Percentiles rank a stretch among this genome's conserved stretches.
Evolutionary conservation across 2,113 vertebrate genomes (phyloP).

Genomic region (Nettapus auritus): DNA sequence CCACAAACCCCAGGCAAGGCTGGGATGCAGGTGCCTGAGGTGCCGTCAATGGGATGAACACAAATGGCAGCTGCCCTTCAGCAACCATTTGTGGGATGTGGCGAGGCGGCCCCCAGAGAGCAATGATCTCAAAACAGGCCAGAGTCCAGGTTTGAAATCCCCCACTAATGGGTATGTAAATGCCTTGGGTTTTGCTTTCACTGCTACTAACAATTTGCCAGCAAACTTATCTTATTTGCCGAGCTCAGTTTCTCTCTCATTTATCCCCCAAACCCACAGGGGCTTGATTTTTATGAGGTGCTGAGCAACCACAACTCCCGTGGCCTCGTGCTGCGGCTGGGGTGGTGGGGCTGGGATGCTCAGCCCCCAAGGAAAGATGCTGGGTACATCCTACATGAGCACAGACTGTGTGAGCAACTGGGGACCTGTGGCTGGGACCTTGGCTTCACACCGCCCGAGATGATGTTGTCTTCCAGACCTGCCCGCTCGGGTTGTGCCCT

Average conservation of each 20-base stretch:
- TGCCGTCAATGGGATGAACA: not conserved
- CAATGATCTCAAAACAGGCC: not conserved
- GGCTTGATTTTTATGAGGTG: conserved; percentile 1
- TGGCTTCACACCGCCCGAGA: not conserved
- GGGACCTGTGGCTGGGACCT: not conserved
- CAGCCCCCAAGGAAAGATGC: not conserved
- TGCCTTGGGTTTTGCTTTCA: not conserved
- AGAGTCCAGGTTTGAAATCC: not conserved
- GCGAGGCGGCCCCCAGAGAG: not conserved
- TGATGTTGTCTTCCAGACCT: not conserved
- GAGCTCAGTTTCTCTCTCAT: not conserved
- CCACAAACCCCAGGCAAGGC: not conserved
- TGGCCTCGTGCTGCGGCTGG: not conserved
- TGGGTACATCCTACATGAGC: not conserved
- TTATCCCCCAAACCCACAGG: not conserved
- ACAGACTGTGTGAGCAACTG: accelerated
- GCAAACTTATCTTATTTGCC: not conserved
- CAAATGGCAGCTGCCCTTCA: not conserved
- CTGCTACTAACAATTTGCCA: not conserved
- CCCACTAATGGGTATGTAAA: not conserved
- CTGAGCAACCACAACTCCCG: conserved; percentile 42
- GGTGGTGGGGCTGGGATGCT: not conserved
- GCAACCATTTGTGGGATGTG: not conserved
- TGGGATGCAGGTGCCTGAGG: not conserved
- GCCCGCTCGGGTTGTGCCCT: not conserved